Evolutionary conservation across 1,140 invertebrate genomes (phyloP).

Genomic region (Euwallacea similis): DNA sequence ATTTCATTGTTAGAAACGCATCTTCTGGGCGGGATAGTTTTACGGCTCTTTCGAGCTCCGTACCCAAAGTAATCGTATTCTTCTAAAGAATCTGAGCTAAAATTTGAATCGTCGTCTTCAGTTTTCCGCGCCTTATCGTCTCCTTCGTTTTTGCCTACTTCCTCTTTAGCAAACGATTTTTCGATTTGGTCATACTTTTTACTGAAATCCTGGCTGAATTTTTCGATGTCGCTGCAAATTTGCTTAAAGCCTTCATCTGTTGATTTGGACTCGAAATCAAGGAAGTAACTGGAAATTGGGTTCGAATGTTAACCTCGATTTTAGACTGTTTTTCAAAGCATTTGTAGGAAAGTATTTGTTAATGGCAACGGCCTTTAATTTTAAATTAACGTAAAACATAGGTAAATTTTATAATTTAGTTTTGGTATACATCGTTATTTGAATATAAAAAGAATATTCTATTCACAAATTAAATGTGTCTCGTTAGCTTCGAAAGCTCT

Average conservation of each 20-base stretch:
- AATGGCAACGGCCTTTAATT: no score
- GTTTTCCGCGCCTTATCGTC: conserved; percentile 5
- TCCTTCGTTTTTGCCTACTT: conserved; percentile 11
- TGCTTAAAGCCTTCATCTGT: conserved; percentile 59
- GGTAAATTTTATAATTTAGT: no score
- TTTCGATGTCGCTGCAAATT: conserved; percentile 52
- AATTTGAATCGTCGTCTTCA: conserved; percentile 62
- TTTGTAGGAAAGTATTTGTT: no score
- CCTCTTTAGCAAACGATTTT: conserved; percentile 37
- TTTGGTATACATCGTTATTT: no score
- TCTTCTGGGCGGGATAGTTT: conserved; percentile 60
- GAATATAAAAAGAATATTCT: no score
- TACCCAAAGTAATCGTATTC: conserved; percentile 64
- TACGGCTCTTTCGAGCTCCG: conserved; percentile 59
- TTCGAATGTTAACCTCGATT: no score
- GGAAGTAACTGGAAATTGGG: conserved; percentile 58
- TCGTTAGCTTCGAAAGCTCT: no score
- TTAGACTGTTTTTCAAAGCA: no score
- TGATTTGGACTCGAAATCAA: conserved; percentile 58
- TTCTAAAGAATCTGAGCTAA: conserved; percentile 75
- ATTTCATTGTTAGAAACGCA: conserved; percentile 79
- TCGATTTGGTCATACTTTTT: conserved; percentile 49
- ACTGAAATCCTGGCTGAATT: conserved; percentile 53
- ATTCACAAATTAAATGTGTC: no score
- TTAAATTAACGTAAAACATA: no score